Percentiles rank a stretch among this genome's conserved stretches.
Conservation (phyloP, 2,888 invertebrate species). For the Pemphredon lugubris region DNA sequence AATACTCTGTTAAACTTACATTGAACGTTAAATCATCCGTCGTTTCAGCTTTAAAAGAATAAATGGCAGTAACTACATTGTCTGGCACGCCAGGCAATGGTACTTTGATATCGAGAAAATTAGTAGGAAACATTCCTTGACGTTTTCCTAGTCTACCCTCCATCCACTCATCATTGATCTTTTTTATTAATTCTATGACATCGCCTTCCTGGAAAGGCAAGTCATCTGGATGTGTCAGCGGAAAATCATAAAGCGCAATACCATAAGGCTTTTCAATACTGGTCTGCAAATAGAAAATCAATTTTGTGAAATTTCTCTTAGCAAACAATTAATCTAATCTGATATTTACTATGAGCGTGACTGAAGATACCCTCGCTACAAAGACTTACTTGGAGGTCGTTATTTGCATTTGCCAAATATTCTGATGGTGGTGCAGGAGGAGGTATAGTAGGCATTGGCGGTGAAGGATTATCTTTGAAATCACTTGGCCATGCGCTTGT, state of each 20-base stretch:
- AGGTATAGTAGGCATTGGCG: slow-evolving; percentile 90
- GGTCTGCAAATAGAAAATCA: slow-evolving; percentile 51
- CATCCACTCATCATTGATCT: slow-evolving; percentile 91
- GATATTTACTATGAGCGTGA: neutral
- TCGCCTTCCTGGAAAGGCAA: slow-evolving; percentile 90
- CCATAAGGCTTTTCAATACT: slow-evolving; percentile 85
- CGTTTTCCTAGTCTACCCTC: slow-evolving; percentile 87
- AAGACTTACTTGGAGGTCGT: slow-evolving; percentile 64
- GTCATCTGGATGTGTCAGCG: slow-evolving; percentile 89
- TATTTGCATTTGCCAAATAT: slow-evolving; percentile 71
- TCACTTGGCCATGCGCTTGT: slow-evolving; percentile 57
- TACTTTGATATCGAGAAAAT: slow-evolving; percentile 89
- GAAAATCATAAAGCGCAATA: slow-evolving; percentile 90
- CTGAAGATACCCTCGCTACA: neutral
- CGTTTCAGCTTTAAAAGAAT: slow-evolving; percentile 86
- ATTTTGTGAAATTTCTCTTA: neutral
- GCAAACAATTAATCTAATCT: neutral
- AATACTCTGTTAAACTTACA: slow-evolving; percentile 74
- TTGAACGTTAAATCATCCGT: slow-evolving; percentile 83
- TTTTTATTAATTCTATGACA: slow-evolving; percentile 86
- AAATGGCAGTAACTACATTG: slow-evolving; percentile 85
- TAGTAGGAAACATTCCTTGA: slow-evolving; percentile 92
- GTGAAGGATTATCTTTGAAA: slow-evolving; percentile 82
- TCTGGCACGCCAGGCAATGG: slow-evolving; percentile 82
- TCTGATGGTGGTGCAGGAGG: slow-evolving; percentile 88